Evolutionary conservation across 2,888 invertebrate genomes (phyloP).

Genomic region (Torymus texanus): DNA sequence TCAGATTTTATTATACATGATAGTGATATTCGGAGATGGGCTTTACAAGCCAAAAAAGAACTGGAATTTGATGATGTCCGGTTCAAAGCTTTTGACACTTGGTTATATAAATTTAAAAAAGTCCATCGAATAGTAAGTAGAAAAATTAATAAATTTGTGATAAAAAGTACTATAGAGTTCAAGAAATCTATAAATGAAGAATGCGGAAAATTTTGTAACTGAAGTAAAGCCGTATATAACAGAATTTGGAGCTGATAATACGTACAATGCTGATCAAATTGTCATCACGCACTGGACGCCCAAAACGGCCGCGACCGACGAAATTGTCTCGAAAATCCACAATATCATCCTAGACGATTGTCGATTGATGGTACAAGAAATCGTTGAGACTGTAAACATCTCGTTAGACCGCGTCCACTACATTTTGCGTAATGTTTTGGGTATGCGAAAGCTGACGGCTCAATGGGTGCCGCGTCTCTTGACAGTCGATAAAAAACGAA

Average conservation of each 20-base stretch:
- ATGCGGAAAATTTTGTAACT: not conserved
- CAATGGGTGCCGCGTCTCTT: no score
- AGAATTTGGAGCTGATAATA: slow-evolving; percentile 7
- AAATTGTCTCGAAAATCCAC: no score
- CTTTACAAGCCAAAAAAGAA: slow-evolving; percentile 25
- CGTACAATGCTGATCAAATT: slow-evolving; percentile 6
- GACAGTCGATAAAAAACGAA: no score
- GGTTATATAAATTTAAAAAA: slow-evolving; percentile 26
- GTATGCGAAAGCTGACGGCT: no score
- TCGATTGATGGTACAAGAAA: no score
- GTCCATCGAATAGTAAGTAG: slow-evolving; percentile 33
- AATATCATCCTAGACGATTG: no score
- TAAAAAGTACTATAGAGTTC: slow-evolving; percentile 18
- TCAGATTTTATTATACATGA: slow-evolving; percentile 20
- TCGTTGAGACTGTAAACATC: no score
- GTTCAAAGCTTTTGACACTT: slow-evolving; percentile 24
- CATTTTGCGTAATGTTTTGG: no score
- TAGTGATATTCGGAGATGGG: slow-evolving; percentile 27
- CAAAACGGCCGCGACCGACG: no score
- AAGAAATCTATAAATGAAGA: slow-evolving; percentile 1
- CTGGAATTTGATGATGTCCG: slow-evolving; percentile 1
- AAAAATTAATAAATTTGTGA: no score
- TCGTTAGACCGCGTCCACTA: no score
- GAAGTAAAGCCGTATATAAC: slow-evolving; percentile 4
- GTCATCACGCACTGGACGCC: no score